Base-by-base conservation (phyloP, 2,797 vertebrate genomes). In the Ispidina lecontei region DNA sequence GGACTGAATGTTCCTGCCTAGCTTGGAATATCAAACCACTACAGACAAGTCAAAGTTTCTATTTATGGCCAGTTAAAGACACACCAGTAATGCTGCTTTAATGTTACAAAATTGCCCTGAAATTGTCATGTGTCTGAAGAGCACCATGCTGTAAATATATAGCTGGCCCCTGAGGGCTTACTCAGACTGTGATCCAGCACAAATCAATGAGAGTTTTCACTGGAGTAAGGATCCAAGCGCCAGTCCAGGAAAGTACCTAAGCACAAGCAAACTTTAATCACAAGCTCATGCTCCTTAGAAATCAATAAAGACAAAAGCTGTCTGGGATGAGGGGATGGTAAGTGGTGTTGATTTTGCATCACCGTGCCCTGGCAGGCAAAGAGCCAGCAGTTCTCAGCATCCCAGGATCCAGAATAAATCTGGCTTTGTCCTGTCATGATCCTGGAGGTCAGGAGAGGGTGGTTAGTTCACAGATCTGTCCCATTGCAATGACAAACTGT, bases 61-160 rank as follows among this genome's bases (percentile, higher is more conserved):
- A 76, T 93, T 96, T 93, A 91, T 52, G 86, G 88, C 58, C 91
- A 72, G 90, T 71, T 91, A 89, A 96, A 93, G 77, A 74, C 84
- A 91, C 68, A 29, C 46, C 0, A 0, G 75, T 96, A 94, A 94
- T 77, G 86, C 78, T 67, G 59, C 52, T 93, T 91, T 90, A 94
- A 95, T 89, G 88, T 87, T 85, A 51, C 29, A 83, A 82, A 95
- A 95, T 89, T 90, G 81, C 83, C 70, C 90, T 90, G 88, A 85
- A 94, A 94, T 94, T 83, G 88, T 93, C 78, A 39, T 65, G 69
- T 91, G 88, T 80, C 90, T 95, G 84, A 90, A 80, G 84, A 95
- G 84, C 78, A 68, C 60, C 56, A 18, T 1, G 2, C 83, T 91
- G 69, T 78, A 91, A 87, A 93, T 74, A 71, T 10, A 80, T 12